Evolutionary conservation across 2,113 vertebrate species (phyloP).

Genomic region (Rynchops niger): DNA sequence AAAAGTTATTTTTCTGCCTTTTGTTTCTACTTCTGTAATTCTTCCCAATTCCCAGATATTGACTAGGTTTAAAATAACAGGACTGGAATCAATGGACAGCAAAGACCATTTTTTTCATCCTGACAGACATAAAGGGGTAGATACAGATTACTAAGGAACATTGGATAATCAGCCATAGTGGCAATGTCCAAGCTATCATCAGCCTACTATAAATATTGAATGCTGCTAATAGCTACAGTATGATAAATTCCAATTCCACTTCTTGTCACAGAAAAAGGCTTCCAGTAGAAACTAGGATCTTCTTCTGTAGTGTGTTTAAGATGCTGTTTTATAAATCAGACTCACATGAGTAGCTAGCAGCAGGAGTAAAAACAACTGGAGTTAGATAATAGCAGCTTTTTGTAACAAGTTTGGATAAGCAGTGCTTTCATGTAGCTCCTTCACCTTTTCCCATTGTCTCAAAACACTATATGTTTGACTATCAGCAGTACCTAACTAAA

Average conservation of each 20-base stretch:
- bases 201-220: not conserved
- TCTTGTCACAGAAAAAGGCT: not conserved
- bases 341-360: not conserved
- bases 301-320: not conserved
- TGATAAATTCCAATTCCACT: not conserved
- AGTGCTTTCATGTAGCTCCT: not conserved
- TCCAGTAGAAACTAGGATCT: not conserved
- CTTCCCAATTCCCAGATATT: not conserved
- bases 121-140: not conserved
- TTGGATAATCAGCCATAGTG: fast-evolving
- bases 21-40: not conserved
- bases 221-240: not conserved
- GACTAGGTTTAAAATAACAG: not conserved
- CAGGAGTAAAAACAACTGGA: not conserved
- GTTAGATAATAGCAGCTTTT: not conserved
- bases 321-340: not conserved
- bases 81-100: not conserved
- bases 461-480: not conserved
- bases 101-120: not conserved
- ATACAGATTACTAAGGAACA: not conserved
- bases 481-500: not conserved
- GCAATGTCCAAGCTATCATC: not conserved
- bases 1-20: not conserved
- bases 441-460: not conserved
- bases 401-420: not conserved